phyloP scores from a whole-genome alignment of 1,140 invertebrate species.

The Linepithema humile region DNA sequence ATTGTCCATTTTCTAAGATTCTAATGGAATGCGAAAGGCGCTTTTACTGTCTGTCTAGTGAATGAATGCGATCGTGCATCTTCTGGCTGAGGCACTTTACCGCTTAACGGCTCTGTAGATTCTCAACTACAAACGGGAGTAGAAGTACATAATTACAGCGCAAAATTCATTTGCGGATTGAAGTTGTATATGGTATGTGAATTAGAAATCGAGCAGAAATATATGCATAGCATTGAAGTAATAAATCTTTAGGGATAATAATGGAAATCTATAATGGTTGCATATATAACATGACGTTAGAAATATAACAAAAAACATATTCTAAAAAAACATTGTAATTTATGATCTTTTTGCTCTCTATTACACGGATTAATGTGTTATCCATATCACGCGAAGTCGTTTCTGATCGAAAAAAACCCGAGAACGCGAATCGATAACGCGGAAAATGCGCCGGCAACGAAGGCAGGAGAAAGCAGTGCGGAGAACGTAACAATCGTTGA shows the following conservation, averaged over 20 bases:
- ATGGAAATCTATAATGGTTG: no score
- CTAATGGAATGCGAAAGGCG: constrained; percentile 23
- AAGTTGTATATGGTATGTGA: neutral
- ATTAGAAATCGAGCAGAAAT: neutral
- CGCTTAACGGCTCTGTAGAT: neutral
- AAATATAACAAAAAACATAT: neutral
- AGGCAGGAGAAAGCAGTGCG: no score
- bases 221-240: neutral
- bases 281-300: neutral
- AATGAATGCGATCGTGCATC: neutral
- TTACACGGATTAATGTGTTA: no score
- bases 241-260: neutral
- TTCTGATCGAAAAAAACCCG: neutral
- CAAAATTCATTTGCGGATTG: neutral
- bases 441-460: neutral
- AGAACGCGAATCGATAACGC: neutral
- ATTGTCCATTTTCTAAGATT: constrained; percentile 26
- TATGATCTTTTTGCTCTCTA: no score
- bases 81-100: neutral
- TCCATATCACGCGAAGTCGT: neutral
- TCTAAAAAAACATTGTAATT: no score
- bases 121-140: neutral
- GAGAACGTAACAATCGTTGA: constrained; percentile 48
- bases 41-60: constrained; percentile 3
- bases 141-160: constrained; percentile 10